phyloP scores from a whole-genome alignment of 2,113 vertebrate species.

The Dasyprocta punctata region DNA sequence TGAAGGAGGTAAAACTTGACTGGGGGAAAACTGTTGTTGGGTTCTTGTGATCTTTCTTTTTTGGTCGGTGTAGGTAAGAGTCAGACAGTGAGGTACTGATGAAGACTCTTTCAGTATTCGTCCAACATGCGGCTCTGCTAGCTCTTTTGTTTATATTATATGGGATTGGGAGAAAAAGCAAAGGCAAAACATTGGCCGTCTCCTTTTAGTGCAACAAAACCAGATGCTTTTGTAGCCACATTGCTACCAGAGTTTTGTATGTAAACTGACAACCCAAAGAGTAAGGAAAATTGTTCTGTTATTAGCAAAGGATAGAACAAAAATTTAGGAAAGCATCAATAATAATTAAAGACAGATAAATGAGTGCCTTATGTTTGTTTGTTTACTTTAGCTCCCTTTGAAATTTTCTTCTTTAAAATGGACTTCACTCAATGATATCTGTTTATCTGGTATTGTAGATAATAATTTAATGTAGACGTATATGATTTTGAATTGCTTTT shows the following conservation, averaged over 20 bases:
- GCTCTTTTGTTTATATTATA: neutral
- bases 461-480: constrained; percentile 27
- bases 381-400: constrained; percentile 14
- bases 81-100: neutral
- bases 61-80: neutral
- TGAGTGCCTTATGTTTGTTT: neutral
- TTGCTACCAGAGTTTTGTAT: constrained; percentile 10
- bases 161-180: neutral
- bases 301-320: neutral
- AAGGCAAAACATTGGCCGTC: neutral
- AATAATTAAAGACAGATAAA: constrained; percentile 32
- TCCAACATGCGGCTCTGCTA: neutral
- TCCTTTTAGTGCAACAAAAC: neutral
- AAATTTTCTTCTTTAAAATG: constrained; percentile 47
- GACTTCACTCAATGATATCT: neutral
- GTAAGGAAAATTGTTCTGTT: constrained; percentile 3
- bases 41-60: neutral
- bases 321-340: neutral
- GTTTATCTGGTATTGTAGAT: constrained; percentile 18
- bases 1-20: neutral
- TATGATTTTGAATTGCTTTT: neutral
- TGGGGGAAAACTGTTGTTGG: neutral
- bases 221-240: neutral
- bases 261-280: neutral
- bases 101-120: neutral